Evolutionary conservation across 2,113 vertebrate species (phyloP), one percentile per base, ranked within the genome.

Genomic region (Hemichromis elongatus): DNA sequence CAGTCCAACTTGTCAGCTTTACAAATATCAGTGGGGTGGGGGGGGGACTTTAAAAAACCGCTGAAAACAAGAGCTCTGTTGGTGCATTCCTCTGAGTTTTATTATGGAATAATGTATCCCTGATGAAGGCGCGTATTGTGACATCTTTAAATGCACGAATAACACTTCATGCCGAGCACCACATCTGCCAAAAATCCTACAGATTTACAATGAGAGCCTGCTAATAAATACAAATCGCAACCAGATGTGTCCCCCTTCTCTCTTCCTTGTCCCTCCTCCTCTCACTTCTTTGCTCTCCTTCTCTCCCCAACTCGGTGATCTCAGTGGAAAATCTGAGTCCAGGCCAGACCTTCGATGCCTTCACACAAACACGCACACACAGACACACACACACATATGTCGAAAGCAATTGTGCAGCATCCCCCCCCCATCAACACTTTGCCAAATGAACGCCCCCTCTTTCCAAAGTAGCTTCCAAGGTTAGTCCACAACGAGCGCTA

Each of bases 261-360:
- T 52, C 82, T 37, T 59, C 56, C 77, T 56, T 35, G 42, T 61
- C 53, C 42, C 47, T 70, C 78, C 75, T 37, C 42, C 42, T 26
- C 33, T 30, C n/a, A 47, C 54, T n/a, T 11, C 56, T 40, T 73
- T 12, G 40, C 50, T 66, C 77, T 83, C 85, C 82, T 87, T 81
- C 92, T 89, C 82, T 86, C 81, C 45, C 56, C 53, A 35, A 70
- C 86, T 81, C 70, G 30, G 92, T 96, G 95, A 96, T 90, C 95
- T 97, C 95, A 96, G 86, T 96, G 96, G 96, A 96, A 96, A 95
- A 77, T 89, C 35, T 93, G 91, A 95, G 86, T 92, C 30, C 54
- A 68, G 75, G 89, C 86, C 91, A 93, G 88, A n/a, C 78, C 59
- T 91, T 63, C 24, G 19, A 33, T 53, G 75, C 24, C 66, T 79